phyloP scores from a whole-genome alignment of 2,113 vertebrate genomes.

The Pollimyrus isidori region DNA sequence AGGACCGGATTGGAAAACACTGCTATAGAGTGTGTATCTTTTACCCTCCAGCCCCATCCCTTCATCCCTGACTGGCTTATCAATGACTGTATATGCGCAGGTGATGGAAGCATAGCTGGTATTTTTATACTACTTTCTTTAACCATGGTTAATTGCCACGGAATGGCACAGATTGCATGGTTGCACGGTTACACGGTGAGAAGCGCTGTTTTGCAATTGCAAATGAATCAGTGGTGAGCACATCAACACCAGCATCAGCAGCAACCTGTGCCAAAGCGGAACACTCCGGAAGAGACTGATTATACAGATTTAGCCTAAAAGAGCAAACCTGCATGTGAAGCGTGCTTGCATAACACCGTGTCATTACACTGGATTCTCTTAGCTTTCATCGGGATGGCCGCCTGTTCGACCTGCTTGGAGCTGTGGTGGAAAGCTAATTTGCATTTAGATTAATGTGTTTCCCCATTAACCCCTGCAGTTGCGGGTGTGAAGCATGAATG shows the following conservation, averaged over 20 bases:
- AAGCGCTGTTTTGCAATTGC: neutral
- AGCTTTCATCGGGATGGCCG: slow-evolving; percentile 8
- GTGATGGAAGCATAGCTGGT: neutral
- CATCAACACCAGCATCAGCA: neutral
- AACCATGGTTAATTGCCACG: neutral
- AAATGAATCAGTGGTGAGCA: neutral
- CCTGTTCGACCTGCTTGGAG: neutral
- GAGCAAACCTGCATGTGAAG: neutral
- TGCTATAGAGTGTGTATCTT: neutral
- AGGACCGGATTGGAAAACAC: neutral
- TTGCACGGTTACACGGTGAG: neutral
- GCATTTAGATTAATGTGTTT: slow-evolving; percentile 30
- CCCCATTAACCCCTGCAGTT: slow-evolving; percentile 28
- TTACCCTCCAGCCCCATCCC: neutral
- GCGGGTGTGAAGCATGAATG: neutral
- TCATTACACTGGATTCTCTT: neutral
- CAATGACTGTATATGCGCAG: neutral
- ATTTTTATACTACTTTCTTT: neutral
- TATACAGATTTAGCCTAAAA: neutral
- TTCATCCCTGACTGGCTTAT: neutral
- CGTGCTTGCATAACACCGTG: neutral
- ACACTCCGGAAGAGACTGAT: neutral
- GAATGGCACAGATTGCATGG: neutral
- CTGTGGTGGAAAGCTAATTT: slow-evolving; percentile 22
- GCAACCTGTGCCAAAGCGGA: neutral